Evolutionary conservation across 2,888 invertebrate species (phyloP).

Genomic region (Tanypteryx hageni): DNA sequence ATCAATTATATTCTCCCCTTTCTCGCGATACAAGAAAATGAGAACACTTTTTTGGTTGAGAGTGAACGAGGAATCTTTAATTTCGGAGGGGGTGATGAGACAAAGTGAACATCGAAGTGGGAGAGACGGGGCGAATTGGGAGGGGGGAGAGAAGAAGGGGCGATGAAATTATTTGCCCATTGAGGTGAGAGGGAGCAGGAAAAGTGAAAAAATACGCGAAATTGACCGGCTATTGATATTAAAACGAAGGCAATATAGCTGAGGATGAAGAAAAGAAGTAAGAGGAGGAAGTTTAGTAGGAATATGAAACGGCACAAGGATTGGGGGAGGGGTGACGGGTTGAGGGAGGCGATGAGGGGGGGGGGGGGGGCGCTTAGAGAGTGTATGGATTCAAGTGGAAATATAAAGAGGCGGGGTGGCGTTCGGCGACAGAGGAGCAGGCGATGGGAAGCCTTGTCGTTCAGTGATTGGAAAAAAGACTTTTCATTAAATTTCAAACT

Average conservation of each 20-base stretch:
- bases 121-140: background rate
- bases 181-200: background rate
- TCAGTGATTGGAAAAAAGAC: constrained; percentile 55
- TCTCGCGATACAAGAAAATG: background rate
- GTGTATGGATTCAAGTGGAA: background rate
- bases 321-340: background rate
- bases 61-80: constrained; percentile 24
- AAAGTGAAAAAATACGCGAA: constrained; percentile 31
- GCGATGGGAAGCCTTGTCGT: constrained; percentile 47
- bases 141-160: background rate
- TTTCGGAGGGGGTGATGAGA: constrained; percentile 18
- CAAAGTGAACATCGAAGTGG: background rate
- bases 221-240: constrained; percentile 61
- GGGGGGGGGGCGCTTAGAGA: background rate
- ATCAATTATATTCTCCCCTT: too few species aligned
- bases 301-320: background rate
- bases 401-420: constrained; percentile 14
- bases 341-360: background rate
- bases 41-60: background rate
- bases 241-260: constrained; percentile 44
- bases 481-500: constrained; percentile 62
- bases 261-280: background rate
- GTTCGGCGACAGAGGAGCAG: background rate
- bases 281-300: background rate
- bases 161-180: constrained; percentile 19